Evolutionary conservation across 2,888 invertebrate species (phyloP), one percentile per base, ranked within the genome.

Genomic region (Drosophila histrio): DNA sequence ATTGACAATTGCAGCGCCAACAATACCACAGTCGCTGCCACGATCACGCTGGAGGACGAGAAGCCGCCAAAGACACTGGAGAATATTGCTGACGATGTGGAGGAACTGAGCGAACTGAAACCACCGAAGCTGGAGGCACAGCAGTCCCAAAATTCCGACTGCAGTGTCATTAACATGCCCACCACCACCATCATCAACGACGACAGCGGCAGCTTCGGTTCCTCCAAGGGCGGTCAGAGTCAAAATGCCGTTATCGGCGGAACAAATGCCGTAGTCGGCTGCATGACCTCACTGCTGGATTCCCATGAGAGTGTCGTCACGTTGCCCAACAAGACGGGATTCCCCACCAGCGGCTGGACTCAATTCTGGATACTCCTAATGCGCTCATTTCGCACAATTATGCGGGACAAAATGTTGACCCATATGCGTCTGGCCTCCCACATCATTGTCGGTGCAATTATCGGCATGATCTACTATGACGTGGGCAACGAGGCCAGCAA

Each of bases 401-500:
- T 96, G 80, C 93, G 97, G 79, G 97, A 97, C 89, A 95, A 97
- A 93, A 98, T 96, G 92, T 92, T 99, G 90, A 98, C 98, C 43
- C 95, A 96, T 86, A 94, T 98, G 92, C 94, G 98, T 79, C 93
- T 98, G 77, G 94, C 96, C 74, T 91, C 92, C 43, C 92, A 92
- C 63, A 93, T 98, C 53, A 94, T 96, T 59, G 97, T 98, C 57
- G 98, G 98, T 2, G 93, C 98, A 63, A 93, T 98, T 64, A 97
- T 98, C 82, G 98, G 98, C 28, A 94, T 97, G 91, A 95, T 98
- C 90, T 99, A 98, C 91, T 97, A 97, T 84, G 96, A 97, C 86
- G 97, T 97, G 79, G 98, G 98, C 4, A 95, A 96, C 80, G 97
- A 98, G 89, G 98, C 98, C 15, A 96, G 96, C 52, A 97, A 98